These are phyloP conservation scores for Calyptomena viridis DNA, from an alignment of 2,113 vertebrate genomes.

Conservation along the genomic window DNA sequence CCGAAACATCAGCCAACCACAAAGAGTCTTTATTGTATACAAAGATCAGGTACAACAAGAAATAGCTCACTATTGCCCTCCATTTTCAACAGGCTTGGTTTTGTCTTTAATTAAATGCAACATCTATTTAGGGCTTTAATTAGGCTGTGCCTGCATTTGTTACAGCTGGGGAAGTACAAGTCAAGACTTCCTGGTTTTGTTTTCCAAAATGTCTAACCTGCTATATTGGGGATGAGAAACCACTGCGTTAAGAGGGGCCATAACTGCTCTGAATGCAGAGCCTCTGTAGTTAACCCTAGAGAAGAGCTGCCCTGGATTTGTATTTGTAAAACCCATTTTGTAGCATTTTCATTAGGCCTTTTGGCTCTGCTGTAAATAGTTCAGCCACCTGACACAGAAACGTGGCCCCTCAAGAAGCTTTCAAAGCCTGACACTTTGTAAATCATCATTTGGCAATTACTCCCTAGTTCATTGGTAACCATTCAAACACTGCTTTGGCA, in stretches of 20 bases:
- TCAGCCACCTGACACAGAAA: not conserved
- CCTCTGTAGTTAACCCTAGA: not conserved
- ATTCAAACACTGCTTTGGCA: not conserved
- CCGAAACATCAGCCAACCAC: not conserved
- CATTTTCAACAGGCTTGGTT: not conserved
- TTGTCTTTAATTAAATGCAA: constrained; percentile 40
- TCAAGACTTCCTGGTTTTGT: not conserved
- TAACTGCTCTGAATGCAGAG: accelerated
- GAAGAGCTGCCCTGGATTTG: not conserved
- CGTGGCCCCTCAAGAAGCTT: not conserved
- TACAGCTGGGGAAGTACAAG: not conserved
- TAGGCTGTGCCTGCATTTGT: not conserved
- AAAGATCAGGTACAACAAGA: not conserved
- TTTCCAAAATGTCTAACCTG: not conserved
- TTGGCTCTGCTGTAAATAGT: not conserved
- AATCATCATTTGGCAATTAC: not conserved
- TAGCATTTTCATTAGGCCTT: not conserved
- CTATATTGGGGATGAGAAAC: not conserved
- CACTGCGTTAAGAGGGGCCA: not conserved
- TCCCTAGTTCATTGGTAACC: not conserved
- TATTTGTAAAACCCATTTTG: not conserved
- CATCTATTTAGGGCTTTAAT: constrained; percentile 23
- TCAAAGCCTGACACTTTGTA: not conserved
- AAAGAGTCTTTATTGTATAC: constrained; percentile 9
- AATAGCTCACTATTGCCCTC: constrained; percentile 5